These are phyloP conservation scores for Tachypleus tridentatus DNA, from an alignment of 1,140 invertebrate genomes.

Conservation along the genomic window DNA sequence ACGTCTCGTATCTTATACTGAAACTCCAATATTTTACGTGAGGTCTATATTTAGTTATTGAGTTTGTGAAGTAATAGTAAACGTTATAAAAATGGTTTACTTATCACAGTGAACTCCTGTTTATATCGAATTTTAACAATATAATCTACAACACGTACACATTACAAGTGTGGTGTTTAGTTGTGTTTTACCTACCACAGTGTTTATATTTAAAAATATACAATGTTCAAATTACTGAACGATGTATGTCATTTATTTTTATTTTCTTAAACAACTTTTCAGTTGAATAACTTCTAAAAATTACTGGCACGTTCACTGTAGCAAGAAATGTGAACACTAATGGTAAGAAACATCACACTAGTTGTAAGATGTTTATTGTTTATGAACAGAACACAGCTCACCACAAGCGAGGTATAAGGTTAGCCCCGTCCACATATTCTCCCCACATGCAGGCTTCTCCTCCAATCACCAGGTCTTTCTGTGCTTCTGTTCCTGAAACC, in stretches of 20 bases:
- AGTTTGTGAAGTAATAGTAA: too few species aligned
- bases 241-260: neutral
- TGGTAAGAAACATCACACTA: neutral
- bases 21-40: too few species aligned
- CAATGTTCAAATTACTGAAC: too few species aligned
- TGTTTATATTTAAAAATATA: too few species aligned
- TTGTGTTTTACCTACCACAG: too few species aligned
- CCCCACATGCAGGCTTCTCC: constrained; percentile 32
- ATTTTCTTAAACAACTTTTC: neutral
- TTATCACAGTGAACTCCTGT: too few species aligned
- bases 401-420: constrained; percentile 24
- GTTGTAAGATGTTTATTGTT: neutral
- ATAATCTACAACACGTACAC: too few species aligned
- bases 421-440: constrained; percentile 32
- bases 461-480: constrained; percentile 24
- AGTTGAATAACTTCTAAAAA: neutral
- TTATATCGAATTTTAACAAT: too few species aligned
- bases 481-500: neutral
- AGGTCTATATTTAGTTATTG: too few species aligned
- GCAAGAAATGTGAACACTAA: neutral
- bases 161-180: too few species aligned
- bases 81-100: too few species aligned
- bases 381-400: neutral
- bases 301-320: neutral
- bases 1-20: too few species aligned